A percentile compares a stretch with the other conserved stretches of the same genome.
Evolutionary conservation across 2,797 vertebrate species (phyloP).

Genomic region (Sebastes hopkinsi): DNA sequence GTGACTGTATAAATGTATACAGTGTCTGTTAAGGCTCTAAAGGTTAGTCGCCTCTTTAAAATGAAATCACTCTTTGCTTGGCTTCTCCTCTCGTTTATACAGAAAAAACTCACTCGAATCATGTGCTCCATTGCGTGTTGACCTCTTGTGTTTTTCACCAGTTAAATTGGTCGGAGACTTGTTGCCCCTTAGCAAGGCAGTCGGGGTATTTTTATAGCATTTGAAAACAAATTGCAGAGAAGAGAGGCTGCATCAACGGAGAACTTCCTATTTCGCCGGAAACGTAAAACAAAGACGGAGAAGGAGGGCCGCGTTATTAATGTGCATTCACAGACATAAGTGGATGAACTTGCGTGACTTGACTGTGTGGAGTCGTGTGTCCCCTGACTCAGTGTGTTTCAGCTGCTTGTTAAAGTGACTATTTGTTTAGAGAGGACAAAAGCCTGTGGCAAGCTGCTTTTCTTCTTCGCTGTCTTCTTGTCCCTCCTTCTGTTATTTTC

Average conservation of each 20-base stretch:
- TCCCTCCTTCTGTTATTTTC: slow-evolving; percentile 4
- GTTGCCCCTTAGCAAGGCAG: slow-evolving; percentile 45
- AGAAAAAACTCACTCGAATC: slow-evolving; percentile 38
- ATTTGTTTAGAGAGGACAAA: slow-evolving; percentile 37
- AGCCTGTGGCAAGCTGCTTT: slow-evolving; percentile 27
- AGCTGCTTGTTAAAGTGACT: slow-evolving; percentile 39
- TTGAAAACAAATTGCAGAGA: slow-evolving; percentile 11
- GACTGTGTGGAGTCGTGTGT: slow-evolving; percentile 17
- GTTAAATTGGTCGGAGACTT: slow-evolving; percentile 26
- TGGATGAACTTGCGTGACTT: slow-evolving; percentile 26
- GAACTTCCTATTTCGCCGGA: neutral
- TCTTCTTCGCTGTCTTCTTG: slow-evolving; percentile 4
- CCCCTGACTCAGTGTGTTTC: slow-evolving; percentile 48
- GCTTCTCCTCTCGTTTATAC: slow-evolving; percentile 29
- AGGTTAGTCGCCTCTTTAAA: slow-evolving; percentile 49
- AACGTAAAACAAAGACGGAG: neutral
- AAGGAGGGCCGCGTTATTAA: neutral
- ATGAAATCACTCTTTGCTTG: slow-evolving; percentile 41
- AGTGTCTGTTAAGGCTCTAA: slow-evolving; percentile 19
- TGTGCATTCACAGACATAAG: neutral
- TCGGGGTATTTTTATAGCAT: neutral
- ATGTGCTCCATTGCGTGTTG: slow-evolving; percentile 33
- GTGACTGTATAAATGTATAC: slow-evolving; percentile 1
- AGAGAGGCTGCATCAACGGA: neutral
- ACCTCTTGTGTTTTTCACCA: slow-evolving; percentile 31